These are phyloP conservation scores for Numenius arquata DNA, from an alignment of 2,113 vertebrate species.

Conservation along the genomic window DNA sequence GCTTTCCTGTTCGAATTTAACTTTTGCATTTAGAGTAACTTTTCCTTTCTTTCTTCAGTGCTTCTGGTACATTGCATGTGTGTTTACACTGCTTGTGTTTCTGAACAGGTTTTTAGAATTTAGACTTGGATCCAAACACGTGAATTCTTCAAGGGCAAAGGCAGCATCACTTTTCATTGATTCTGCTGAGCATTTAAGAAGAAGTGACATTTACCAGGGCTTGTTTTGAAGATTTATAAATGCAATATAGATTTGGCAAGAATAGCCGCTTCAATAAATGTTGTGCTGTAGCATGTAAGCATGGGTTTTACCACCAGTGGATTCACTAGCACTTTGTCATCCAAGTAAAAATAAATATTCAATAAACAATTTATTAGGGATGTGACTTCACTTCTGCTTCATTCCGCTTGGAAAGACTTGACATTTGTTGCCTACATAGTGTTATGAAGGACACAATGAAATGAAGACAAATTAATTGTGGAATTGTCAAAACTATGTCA, in stretches of 20 bases:
- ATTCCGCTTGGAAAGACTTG: conserved; percentile 47
- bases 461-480: conserved; percentile 53
- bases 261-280: conserved; percentile 58
- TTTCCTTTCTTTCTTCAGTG: not conserved
- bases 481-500: not conserved
- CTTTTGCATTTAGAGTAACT: not conserved
- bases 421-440: conserved; percentile 36
- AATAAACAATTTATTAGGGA: conserved; percentile 61
- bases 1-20: not conserved
- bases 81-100: not conserved
- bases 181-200: conserved; percentile 53
- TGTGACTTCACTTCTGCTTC: conserved; percentile 52
- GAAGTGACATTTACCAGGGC: conserved; percentile 65
- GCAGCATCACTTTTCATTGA: conserved; percentile 50
- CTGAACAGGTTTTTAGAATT: conserved; percentile 4
- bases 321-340: conserved; percentile 27
- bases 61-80: not conserved
- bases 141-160: conserved; percentile 43
- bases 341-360: conserved; percentile 62
- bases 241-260: conserved; percentile 46
- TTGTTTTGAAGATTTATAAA: conserved; percentile 65
- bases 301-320: not conserved
- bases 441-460: conserved; percentile 25
- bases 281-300: conserved; percentile 51
- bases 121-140: not conserved